Evolutionary conservation across 2,888 invertebrate species (phyloP).

Genomic region (Disparrhopalites patrizii): DNA sequence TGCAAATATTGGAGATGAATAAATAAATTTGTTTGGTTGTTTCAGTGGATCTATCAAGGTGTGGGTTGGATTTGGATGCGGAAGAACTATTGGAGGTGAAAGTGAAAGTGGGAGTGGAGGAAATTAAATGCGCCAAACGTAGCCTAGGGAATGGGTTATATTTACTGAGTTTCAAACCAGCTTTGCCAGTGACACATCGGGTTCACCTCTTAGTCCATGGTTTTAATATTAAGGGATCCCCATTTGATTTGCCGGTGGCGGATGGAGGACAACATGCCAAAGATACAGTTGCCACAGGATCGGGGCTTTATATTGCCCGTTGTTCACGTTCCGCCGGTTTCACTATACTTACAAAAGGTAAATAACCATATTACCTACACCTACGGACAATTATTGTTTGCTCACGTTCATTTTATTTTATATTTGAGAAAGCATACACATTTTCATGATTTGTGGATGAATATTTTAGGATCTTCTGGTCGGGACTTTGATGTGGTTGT

Average conservation of each 20-base stretch:
- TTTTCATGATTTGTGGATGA: too few relatives aligned
- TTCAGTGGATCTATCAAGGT: slow-evolving; percentile 71
- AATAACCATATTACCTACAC: too few relatives aligned
- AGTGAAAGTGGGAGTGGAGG: slow-evolving; percentile 74
- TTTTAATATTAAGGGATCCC: slow-evolving; percentile 59
- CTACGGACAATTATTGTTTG: too few relatives aligned
- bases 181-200: slow-evolving; percentile 79
- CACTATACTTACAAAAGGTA: slow-evolving; percentile 47
- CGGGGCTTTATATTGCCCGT: slow-evolving; percentile 46
- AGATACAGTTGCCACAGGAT: slow-evolving; percentile 45
- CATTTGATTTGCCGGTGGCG: slow-evolving; percentile 46
- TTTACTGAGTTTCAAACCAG: slow-evolving; percentile 83
- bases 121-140: slow-evolving; percentile 76
- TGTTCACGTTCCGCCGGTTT: slow-evolving; percentile 46
- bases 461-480: slow-evolving; percentile 53
- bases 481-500: slow-evolving; percentile 88
- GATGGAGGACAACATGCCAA: slow-evolving; percentile 44
- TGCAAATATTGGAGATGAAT: neutral
- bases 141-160: slow-evolving; percentile 67
- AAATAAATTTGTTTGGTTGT: slow-evolving; percentile 8
- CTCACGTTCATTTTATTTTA: too few relatives aligned
- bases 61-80: slow-evolving; percentile 59
- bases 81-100: slow-evolving; percentile 72
- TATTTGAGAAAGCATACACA: too few relatives aligned
- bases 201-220: slow-evolving; percentile 83